A percentile compares a stretch with the other conserved stretches of the same genome.
Conservation (phyloP, 2,113 vertebrate species). For the Chloebia gouldiae region DNA sequence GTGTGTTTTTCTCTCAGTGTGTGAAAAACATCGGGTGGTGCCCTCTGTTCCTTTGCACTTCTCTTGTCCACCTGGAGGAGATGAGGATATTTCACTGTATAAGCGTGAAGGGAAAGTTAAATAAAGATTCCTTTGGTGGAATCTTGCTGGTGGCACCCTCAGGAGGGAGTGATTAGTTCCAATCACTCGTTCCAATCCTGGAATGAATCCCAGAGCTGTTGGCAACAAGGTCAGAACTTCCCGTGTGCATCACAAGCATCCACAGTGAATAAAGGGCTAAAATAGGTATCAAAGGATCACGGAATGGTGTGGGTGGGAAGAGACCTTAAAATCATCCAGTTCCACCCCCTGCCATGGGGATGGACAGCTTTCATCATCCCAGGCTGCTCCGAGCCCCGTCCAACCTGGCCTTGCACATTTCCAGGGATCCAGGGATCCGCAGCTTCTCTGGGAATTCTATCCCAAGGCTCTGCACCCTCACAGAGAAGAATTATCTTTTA, state of each 20-base stretch:
- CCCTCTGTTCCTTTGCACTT: background rate
- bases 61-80: background rate
- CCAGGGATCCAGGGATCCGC: background rate
- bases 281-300: rapidly evolving
- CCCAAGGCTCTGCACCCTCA: rapidly evolving
- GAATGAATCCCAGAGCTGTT: background rate
- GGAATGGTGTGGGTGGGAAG: background rate
- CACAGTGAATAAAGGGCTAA: background rate
- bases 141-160: background rate
- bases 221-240: background rate
- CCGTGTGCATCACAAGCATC: rapidly evolving
- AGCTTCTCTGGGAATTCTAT: background rate
- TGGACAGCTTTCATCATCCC: rapidly evolving
- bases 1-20: rapidly evolving
- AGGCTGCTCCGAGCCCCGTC: rapidly evolving
- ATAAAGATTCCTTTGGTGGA: background rate
- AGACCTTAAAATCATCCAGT: background rate
- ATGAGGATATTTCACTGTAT: background rate
- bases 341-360: background rate
- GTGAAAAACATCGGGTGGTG: background rate
- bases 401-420: background rate
- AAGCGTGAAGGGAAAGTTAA: background rate
- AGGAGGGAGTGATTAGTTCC: background rate
- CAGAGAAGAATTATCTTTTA: background rate
- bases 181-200: background rate